These are phyloP conservation scores for Melipona beecheii DNA, from an alignment of 2,888 invertebrate species.

Conservation along the genomic window DNA sequence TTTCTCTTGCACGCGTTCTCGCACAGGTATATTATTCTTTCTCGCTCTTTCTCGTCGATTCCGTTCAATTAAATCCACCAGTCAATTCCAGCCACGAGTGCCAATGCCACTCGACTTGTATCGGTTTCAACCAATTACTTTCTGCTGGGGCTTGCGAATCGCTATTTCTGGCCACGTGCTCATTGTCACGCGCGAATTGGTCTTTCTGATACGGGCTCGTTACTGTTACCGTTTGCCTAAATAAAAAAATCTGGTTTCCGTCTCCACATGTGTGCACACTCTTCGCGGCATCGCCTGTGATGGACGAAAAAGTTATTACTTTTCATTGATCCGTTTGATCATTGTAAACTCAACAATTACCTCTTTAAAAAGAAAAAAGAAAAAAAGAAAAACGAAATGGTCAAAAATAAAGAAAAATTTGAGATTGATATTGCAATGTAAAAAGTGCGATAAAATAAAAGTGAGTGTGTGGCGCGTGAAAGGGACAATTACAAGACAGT, in stretches of 20 bases:
- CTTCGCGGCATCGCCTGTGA: neutral
- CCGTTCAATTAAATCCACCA: constrained; percentile 70
- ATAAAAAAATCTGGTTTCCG: neutral
- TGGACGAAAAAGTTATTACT: neutral
- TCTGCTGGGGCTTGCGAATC: constrained; percentile 53
- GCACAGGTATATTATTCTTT: constrained; percentile 1
- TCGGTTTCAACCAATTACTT: constrained; percentile 79
- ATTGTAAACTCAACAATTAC: no score
- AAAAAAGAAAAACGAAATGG: neutral
- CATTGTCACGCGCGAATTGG: constrained; percentile 62
- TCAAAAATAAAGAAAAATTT: no score
- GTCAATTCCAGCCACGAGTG: constrained; percentile 63
- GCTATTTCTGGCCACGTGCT: constrained; percentile 68
- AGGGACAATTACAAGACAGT: constrained; percentile 11
- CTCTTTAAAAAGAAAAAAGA: no score
- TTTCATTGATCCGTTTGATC: neutral
- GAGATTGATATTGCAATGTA: neutral
- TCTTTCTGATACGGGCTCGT: constrained; percentile 32
- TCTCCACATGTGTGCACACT: no score
- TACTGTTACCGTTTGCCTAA: constrained; percentile 23
- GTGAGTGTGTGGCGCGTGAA: neutral
- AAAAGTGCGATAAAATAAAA: neutral
- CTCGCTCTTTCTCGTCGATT: constrained; percentile 59
- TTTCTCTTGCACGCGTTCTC: neutral
- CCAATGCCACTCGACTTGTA: constrained; percentile 75